Percentiles rank a stretch among this genome's conserved stretches.
phyloP scores from a whole-genome alignment of 2,113 vertebrate species.

The Python bivittatus region DNA sequence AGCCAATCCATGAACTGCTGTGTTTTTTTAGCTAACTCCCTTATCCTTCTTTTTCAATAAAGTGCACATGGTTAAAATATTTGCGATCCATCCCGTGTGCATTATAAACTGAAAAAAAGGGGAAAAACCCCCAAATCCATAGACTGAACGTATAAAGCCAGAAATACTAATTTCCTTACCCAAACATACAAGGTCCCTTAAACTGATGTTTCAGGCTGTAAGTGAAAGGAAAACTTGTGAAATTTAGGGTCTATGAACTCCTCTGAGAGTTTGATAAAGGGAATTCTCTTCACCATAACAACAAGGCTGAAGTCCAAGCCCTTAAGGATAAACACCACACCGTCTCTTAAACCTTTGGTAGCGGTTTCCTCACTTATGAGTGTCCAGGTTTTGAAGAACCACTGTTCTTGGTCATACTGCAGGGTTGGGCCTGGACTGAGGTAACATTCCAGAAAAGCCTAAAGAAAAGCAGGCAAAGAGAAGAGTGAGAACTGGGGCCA shows the following conservation, averaged over 20 bases:
- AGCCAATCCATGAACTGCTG: conserved; percentile 57
- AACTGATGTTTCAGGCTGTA: conserved; percentile 80
- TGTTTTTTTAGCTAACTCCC: conserved; percentile 53
- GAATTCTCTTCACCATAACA: conserved; percentile 82
- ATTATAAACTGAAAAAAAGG: conserved; percentile 63
- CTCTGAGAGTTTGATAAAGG: conserved; percentile 79
- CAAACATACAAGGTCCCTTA: conserved; percentile 53
- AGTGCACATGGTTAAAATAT: conserved; percentile 77
- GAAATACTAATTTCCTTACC: conserved; percentile 40
- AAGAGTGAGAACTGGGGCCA: background rate
- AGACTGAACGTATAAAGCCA: conserved; percentile 52
- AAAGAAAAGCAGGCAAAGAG: conserved; percentile 19
- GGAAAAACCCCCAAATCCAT: conserved; percentile 27
- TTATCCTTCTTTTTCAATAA: conserved; percentile 65
- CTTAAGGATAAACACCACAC: conserved; percentile 76
- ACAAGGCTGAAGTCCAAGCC: conserved; percentile 82
- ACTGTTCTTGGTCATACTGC: conserved; percentile 77
- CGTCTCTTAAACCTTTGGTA: conserved; percentile 73
- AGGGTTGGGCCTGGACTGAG: conserved; percentile 76
- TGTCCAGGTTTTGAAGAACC: conserved; percentile 79
- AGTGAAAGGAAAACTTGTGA: conserved; percentile 79
- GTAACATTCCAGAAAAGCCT: conserved; percentile 83
- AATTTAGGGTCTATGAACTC: conserved; percentile 83
- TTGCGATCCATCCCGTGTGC: conserved; percentile 72
- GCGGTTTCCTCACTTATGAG: conserved; percentile 79